Base-by-base conservation (phyloP, 2,888 invertebrate species). In the Neoaliturus tenellus region DNA sequence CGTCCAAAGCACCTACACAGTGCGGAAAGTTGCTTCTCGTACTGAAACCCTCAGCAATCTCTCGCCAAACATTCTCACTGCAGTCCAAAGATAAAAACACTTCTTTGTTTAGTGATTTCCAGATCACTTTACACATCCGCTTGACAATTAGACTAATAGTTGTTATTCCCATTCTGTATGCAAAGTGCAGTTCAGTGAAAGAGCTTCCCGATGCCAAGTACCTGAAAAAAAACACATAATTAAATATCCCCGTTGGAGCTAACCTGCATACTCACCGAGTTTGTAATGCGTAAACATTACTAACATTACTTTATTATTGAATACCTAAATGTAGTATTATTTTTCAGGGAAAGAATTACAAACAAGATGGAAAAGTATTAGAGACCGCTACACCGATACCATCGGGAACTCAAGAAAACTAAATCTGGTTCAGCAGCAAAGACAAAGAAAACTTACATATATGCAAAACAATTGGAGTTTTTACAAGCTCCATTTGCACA, bases 1-100 rank as follows among this genome's bases (percentile, higher is more conserved):
- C 69, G 51, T 84, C 85, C 5, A 85, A 58, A 20, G 85, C 84
- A 6, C 82, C 82, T 73, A 85, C 41, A 44, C 82, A 85, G 48
- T 82, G 67, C 33, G 84, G 82, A 58, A 85, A 81, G 81, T 85
- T 85, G n/a, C n/a, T 10, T 81, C 81, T 10, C 41, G 25, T 67
- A 20, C 33, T 20, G 75, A 39, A 82, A 85, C 84, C n/a, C 73
- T 67, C 17, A 17, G 84, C 33, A 67, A 75, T 78, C 31, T 39
- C 28, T 55, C 48, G 20, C 83, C 85, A 85, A 23, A 44, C 44
- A 35, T 85, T 41, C 31, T 5, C 25, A 23, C 25, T 55, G 33
- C 67, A 48, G 2, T 44, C 48, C n/a, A n/a, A n/a, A 41, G 84
- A 81, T 58, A 83, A 58, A 69, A 80, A 83, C n/a, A n/a, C n/a